Evolutionary conservation across 2,888 invertebrate species (phyloP), one percentile per base, ranked within the genome.

Genomic region (Chaetogeoica ovagalla): DNA sequence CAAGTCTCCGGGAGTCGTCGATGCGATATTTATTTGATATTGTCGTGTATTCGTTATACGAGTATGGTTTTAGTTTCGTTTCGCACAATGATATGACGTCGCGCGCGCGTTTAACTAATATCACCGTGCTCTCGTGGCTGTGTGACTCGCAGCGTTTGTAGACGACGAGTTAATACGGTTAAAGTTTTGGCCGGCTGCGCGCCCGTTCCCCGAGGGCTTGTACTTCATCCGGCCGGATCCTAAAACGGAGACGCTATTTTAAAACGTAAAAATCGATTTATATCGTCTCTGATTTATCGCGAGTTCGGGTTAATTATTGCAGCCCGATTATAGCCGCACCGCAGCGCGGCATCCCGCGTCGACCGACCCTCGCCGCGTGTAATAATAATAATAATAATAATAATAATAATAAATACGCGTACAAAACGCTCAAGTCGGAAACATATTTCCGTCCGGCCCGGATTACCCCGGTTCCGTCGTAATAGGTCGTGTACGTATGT

Each of bases 241-340:
- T 48, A 76, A 76, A 76, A 48, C 52, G 76, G 60, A 59, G 60
- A 48, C 48, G 68, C 59, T 76, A 69, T 76, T 76, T 76, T 76
- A 76, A 76, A 76, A 76, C 68, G 76, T 60, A 69, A 76, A n/a
- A 76, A 76, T 76, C 76, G 68, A 68, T 76, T 76, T 76, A 76
- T 76, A 76, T 76, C 76, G 76, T 21, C 59, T 48, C 68, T 76
- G 76, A 76, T 76, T 76, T 76, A 76, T 76, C 37, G 48, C 68
- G 48, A 60, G 68, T 60, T 52, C 68, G 76, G 76, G 76, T 76
- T 76, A 76, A 76, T 76, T 76, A 76, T 76, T 76, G 68, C 68
- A 60, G 68, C 76, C 68, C 76, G 76, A 76, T 76, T 76, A 76
- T 76, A 76, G 59, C 66, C 74, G 6, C 43, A 11, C n/a, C 1